Percentiles rank a stretch among this genome's conserved stretches.
phyloP scores from a whole-genome alignment of 2,888 invertebrate genomes.

The Nemapogon koenigi region DNA sequence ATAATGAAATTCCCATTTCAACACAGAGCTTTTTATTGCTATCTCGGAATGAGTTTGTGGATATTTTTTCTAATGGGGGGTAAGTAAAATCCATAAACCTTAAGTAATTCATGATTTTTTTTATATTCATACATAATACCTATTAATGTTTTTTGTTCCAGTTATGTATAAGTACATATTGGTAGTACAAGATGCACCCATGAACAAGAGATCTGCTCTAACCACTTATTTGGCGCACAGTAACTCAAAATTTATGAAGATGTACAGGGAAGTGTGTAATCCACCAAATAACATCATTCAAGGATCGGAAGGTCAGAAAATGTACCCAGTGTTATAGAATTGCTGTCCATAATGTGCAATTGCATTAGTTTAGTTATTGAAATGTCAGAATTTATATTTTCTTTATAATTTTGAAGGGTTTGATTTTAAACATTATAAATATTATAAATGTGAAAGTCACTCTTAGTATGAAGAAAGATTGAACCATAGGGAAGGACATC shows the following conservation, averaged over 20 bases:
- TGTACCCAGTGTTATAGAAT: too few relatives aligned
- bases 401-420: too few relatives aligned
- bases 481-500: too few relatives aligned
- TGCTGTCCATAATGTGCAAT: too few relatives aligned
- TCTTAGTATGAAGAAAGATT: too few relatives aligned
- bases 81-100: conserved; percentile 26
- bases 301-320: conserved; percentile 78
- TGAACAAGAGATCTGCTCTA: conserved; percentile 43
- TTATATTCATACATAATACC: background rate
- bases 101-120: background rate
- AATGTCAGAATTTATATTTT: too few relatives aligned
- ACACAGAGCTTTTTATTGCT: conserved; percentile 82
- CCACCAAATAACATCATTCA: conserved; percentile 72
- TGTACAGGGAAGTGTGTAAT: conserved; percentile 73
- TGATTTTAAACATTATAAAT: too few relatives aligned
- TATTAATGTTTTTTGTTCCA: conserved; percentile 27
- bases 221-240: conserved; percentile 60
- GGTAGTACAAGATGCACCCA: conserved; percentile 54
- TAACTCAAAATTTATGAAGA: conserved; percentile 69
- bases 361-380: too few relatives aligned
- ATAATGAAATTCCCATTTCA: conserved; percentile 65
- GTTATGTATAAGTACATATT: conserved; percentile 84
- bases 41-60: conserved; percentile 81
- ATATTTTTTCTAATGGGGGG: conserved; percentile 80
- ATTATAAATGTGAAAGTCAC: too few relatives aligned